Conservation (phyloP, 1,140 invertebrate species). For the Hormaphis cornu region DNA sequence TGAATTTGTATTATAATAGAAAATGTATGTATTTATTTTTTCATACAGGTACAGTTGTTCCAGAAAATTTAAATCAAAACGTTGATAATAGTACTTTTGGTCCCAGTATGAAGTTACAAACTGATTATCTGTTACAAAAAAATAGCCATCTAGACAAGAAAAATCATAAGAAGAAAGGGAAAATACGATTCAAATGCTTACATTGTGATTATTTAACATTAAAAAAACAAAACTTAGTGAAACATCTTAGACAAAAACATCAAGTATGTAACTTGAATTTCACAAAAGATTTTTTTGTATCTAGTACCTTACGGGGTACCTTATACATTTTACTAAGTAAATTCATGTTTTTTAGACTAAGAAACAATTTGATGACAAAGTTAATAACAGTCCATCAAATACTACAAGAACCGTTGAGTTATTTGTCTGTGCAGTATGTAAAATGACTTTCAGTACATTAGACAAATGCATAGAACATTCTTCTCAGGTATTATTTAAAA, state of each 20-base stretch:
- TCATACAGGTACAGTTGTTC: not conserved
- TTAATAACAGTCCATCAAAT: not conserved
- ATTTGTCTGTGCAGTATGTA: not conserved
- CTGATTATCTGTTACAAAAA: not conserved
- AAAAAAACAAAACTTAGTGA: conserved; percentile 17
- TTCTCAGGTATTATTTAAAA: not conserved
- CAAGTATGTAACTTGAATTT: not conserved
- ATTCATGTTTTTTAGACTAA: not conserved
- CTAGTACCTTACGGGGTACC: not conserved
- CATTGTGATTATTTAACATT: conserved; percentile 29
- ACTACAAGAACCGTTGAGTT: conserved; percentile 8
- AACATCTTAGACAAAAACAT: conserved; percentile 9
- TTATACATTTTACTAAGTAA: not conserved
- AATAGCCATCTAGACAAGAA: not conserved
- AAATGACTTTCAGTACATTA: not conserved
- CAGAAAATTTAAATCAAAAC: conserved; percentile 8
- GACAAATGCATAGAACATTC: conserved; percentile 6
- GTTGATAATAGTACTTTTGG: not conserved
- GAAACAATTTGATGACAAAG: not conserved
- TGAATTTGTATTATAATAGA: not conserved
- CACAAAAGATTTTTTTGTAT: too few species aligned
- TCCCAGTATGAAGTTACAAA: not conserved
- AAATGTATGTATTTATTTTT: not conserved
- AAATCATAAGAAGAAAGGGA: conserved; percentile 9
- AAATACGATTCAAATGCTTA: conserved; percentile 24